Evolutionary conservation across 2,888 invertebrate genomes (phyloP).

Genomic region (Temnothorax rugatulus): DNA sequence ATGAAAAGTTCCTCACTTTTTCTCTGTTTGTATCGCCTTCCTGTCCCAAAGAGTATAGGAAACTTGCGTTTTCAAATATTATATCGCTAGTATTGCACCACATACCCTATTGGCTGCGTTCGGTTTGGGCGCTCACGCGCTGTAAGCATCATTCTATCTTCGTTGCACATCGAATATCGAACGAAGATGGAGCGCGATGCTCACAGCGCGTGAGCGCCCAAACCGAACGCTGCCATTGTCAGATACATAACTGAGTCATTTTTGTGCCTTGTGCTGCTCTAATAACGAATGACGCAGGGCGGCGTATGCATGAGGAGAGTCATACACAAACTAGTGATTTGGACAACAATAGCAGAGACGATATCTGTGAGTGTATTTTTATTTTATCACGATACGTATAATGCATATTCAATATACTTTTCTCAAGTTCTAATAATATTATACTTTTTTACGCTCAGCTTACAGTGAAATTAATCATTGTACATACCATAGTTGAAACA

Average conservation of each 20-base stretch:
- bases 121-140: too few species aligned
- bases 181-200: too few species aligned
- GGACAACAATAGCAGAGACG: constrained; percentile 82
- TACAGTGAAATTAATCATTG: constrained; percentile 17
- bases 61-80: constrained; percentile 62
- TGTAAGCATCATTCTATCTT: too few species aligned
- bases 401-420: constrained; percentile 28
- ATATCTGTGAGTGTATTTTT: constrained; percentile 80
- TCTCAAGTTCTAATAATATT: neutral
- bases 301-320: constrained; percentile 82
- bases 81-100: constrained; percentile 62
- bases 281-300: constrained; percentile 80
- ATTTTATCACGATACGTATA: constrained; percentile 55
- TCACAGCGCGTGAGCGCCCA: too few species aligned
- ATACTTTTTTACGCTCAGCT: constrained; percentile 38
- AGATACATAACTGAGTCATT: constrained; percentile 78
- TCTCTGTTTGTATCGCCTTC: constrained; percentile 65
- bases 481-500: constrained; percentile 4
- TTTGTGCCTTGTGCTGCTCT: constrained; percentile 83
- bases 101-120: too few species aligned
- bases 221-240: too few species aligned
- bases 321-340: constrained; percentile 82
- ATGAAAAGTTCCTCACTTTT: constrained; percentile 58
- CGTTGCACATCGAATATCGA: too few species aligned
- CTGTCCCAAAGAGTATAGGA: constrained; percentile 60